A percentile compares a stretch with the other conserved stretches of the same genome.
Evolutionary conservation across 2,888 invertebrate genomes (phyloP).

Genomic region (Drosophila vallismaia): DNA sequence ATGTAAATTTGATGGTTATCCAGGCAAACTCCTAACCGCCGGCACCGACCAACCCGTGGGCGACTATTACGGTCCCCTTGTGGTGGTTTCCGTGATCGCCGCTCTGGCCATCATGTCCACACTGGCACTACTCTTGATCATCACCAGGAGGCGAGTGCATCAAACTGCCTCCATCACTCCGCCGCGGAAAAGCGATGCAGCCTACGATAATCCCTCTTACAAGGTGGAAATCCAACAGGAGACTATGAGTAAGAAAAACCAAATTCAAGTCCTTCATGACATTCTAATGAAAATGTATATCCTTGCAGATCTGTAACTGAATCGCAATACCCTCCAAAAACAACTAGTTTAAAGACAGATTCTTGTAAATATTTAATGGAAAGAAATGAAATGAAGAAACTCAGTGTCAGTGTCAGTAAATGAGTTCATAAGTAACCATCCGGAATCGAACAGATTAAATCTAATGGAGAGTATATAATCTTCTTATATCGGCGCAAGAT

Average conservation of each 20-base stretch:
- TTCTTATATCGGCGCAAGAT: slow-evolving; percentile 60
- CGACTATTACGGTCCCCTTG: slow-evolving; percentile 94
- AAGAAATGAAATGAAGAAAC: slow-evolving; percentile 51
- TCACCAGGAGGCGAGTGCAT: slow-evolving; percentile 89
- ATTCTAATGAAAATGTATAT: neutral
- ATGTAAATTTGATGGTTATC: neutral
- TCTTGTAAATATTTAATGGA: slow-evolving; percentile 65
- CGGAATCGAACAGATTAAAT: slow-evolving; percentile 21
- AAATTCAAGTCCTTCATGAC: neutral
- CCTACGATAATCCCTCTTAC: slow-evolving; percentile 96
- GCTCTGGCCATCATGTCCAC: slow-evolving; percentile 93
- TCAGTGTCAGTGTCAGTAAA: slow-evolving; percentile 74
- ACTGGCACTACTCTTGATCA: slow-evolving; percentile 90
- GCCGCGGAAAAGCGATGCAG: slow-evolving; percentile 91
- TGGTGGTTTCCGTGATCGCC: slow-evolving; percentile 94
- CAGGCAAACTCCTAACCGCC: slow-evolving; percentile 85
- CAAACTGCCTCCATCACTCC: slow-evolving; percentile 92
- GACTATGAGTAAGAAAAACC: slow-evolving; percentile 89
- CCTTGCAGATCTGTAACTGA: slow-evolving; percentile 68
- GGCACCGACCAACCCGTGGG: slow-evolving; percentile 84
- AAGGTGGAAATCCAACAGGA: slow-evolving; percentile 97
- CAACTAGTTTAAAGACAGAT: slow-evolving; percentile 59
- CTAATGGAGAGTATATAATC: slow-evolving; percentile 37
- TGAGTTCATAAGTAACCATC: slow-evolving; percentile 12
- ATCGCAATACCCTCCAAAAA: slow-evolving; percentile 35